phyloP scores from a whole-genome alignment of 1,140 invertebrate species.

The Carposina sasakii region DNA sequence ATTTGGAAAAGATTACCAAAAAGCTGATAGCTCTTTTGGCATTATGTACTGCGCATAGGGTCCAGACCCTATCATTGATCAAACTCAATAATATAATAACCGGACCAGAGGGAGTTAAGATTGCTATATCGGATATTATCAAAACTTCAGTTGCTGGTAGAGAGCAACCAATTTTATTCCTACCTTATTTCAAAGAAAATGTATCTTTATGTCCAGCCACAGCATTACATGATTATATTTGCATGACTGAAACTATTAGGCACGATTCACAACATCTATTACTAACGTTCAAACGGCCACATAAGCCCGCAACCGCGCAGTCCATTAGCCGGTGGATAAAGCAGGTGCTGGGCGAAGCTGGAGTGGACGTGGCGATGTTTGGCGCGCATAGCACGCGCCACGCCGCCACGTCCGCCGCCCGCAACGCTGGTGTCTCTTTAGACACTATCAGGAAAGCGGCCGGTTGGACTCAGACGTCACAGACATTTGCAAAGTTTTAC shows the following conservation, averaged over 20 bases:
- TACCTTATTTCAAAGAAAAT: neutral
- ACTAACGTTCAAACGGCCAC: neutral
- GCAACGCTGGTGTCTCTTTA: neutral
- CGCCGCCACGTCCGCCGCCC: conserved; percentile 1
- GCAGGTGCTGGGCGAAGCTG: neutral
- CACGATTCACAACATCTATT: neutral
- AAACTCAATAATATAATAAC: neutral
- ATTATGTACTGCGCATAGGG: neutral
- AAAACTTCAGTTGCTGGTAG: neutral
- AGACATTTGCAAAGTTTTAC: conserved; percentile 2
- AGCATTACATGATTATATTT: neutral
- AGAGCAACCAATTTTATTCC: neutral
- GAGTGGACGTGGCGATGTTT: conserved; percentile 1
- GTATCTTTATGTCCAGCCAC: neutral
- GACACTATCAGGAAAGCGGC: conserved; percentile 8
- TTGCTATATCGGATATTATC: neutral
- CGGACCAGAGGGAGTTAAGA: neutral
- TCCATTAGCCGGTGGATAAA: conserved; percentile 9
- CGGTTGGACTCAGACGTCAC: conserved; percentile 4
- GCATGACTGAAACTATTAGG: neutral
- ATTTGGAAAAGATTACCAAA: neutral
- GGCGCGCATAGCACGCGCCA: conserved; percentile 9
- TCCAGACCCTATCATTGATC: neutral
- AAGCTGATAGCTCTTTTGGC: neutral
- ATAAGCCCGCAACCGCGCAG: neutral